Percentiles rank a stretch among this genome's conserved stretches.
Conservation (phyloP, 1,140 invertebrate genomes). For the Daktulosphaira vitifoliae region DNA sequence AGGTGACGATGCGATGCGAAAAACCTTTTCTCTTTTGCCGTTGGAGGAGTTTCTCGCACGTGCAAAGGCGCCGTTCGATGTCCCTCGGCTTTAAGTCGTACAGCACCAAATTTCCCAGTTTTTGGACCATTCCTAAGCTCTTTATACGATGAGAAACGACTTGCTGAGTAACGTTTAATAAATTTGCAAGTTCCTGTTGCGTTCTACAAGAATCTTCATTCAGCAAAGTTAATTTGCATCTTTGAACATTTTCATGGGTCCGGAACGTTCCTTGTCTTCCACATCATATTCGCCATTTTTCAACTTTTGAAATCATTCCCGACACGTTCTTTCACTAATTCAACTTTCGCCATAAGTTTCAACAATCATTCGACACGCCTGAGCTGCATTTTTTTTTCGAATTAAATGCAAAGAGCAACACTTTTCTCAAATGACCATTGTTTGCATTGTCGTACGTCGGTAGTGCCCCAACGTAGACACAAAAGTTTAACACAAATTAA, state of each 20-base stretch:
- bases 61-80: constrained; percentile 1
- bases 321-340: too few species aligned
- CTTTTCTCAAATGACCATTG: neutral
- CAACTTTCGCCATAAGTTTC: too few species aligned
- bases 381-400: constrained; percentile 1
- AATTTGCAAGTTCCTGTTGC: too few species aligned
- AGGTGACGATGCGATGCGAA: too few species aligned
- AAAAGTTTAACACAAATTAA: neutral
- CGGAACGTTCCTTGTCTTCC: too few species aligned
- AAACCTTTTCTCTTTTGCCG: constrained; percentile 3
- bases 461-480: too few species aligned
- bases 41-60: constrained; percentile 1
- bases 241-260: too few species aligned
- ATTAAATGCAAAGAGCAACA: constrained; percentile 1
- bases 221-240: too few species aligned
- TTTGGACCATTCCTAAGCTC: constrained; percentile 1
- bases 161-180: neutral
- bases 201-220: too few species aligned
- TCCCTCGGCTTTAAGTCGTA: neutral
- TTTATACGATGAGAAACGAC: neutral
- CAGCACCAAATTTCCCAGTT: neutral
- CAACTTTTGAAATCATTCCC: too few species aligned
- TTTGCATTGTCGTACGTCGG: neutral
- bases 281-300: neutral
- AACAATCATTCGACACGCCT: neutral